A percentile compares a stretch with the other conserved stretches of the same genome.
phyloP scores from a whole-genome alignment of 2,797 vertebrate genomes.

The Muscicapa comitata region DNA sequence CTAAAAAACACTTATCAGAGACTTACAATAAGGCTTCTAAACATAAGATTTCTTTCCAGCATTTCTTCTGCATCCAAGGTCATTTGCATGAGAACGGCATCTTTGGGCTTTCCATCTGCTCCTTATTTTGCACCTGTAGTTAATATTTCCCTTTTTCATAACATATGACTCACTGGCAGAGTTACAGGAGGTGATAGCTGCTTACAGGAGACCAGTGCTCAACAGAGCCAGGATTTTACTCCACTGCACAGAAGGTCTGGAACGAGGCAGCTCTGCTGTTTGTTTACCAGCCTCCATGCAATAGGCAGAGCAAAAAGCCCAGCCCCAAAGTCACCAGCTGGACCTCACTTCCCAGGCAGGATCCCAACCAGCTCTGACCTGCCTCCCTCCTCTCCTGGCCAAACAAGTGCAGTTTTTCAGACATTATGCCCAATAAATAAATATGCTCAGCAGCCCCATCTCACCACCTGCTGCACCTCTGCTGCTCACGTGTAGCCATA shows the following conservation, averaged over 20 bases:
- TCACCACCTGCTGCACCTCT: not conserved
- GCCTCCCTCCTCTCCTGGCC: not conserved
- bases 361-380: not conserved
- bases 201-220: conserved; percentile 5
- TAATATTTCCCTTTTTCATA: conserved; percentile 12
- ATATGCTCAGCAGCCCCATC: not conserved
- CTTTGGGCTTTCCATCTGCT: conserved; percentile 46
- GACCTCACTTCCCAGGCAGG: not conserved
- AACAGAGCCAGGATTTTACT: not conserved
- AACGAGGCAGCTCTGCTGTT: not conserved
- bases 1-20: conserved; percentile 32
- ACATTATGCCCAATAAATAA: fast-evolving
- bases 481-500: fast-evolving
- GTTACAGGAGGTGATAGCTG: conserved; percentile 1
- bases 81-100: conserved; percentile 3
- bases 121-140: conserved; percentile 48
- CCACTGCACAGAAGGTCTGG: not conserved
- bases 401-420: not conserved
- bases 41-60: not conserved
- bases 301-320: not conserved
- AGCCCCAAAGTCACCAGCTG: not conserved
- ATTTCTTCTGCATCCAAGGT: conserved; percentile 24
- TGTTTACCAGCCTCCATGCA: not conserved
- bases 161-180: conserved; percentile 26
- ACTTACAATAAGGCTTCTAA: conserved; percentile 20